Conservation (phyloP, 2,888 invertebrate species). For the Erynnis tages region DNA sequence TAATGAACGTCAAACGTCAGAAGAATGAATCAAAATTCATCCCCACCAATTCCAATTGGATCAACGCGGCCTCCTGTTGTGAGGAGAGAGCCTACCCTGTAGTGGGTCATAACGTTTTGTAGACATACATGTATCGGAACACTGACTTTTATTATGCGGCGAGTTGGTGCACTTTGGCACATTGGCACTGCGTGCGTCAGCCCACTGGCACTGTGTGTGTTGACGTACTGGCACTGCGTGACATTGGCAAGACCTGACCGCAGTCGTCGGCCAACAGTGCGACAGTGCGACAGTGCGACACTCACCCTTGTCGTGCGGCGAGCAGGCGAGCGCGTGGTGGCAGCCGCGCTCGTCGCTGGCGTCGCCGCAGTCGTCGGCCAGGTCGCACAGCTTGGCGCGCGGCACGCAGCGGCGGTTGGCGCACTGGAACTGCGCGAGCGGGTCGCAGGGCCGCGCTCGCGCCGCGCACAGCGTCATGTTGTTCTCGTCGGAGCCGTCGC, state of each 20-base stretch:
- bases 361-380: slow-evolving; percentile 95
- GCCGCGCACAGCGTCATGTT: slow-evolving; percentile 93
- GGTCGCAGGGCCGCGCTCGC: slow-evolving; percentile 89
- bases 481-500: slow-evolving; percentile 97
- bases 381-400: slow-evolving; percentile 90
- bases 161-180: no score
- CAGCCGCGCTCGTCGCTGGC: slow-evolving; percentile 95
- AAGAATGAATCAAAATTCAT: no score
- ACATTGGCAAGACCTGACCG: slow-evolving; percentile 95
- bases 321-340: slow-evolving; percentile 85
- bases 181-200: no score
- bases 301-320: slow-evolving; percentile 59
- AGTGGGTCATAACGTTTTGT: no score
- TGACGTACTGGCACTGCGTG: no score
- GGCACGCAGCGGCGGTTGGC: slow-evolving; percentile 93
- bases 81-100: no score
- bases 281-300: neutral
- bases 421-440: slow-evolving; percentile 91
- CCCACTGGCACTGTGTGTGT: no score
- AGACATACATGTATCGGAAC: no score
- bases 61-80: no score
- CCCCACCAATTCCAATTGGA: no score
- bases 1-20: no score
- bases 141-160: no score
- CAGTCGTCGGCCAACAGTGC: slow-evolving; percentile 86